Evolutionary conservation across 2,113 vertebrate species (phyloP), one percentile per base, ranked within the genome.

Genomic region (Miniopterus natalensis): DNA sequence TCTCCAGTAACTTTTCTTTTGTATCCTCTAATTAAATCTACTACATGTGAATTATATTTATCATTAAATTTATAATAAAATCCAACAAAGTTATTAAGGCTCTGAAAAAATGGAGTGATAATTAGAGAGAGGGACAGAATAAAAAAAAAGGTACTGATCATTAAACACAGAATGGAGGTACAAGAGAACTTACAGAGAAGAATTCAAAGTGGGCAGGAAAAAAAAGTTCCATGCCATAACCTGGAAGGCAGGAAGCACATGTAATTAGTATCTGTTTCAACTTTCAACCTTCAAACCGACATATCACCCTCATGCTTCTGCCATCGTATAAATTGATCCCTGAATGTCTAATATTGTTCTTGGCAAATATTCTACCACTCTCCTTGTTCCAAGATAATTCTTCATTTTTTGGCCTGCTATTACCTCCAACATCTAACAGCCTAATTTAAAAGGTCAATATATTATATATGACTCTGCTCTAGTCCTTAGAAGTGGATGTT

Each of bases 31-130:
- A 77, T 92, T 47, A 88, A 84, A 84, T 93, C 31, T 84, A 86
- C 10, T 47, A 66, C 17, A 83, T 42, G 65, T 89, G 14, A 65
- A 84, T 84, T 88, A 31, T 49, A 71, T 83, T 77, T 75, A 75
- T 14, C 66, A 81, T 81, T 77, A 83, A 31, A 70, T 83, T 29
- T 96, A 27, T 90, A 71, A 90, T 88, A 95, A 78, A 66, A 91
- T 78, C 12, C n/a, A 73, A 75, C 27, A 51, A 25, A 59, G 31
- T 90, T 90, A 81, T 71, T 68, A 91, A n/a, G 51, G 66, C 18
- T 70, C 49, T 83, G 23, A 83, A 93, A 94, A 78, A 96, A 61
- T 65, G 20, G 14, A 79, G 18, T n/a, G 68, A 55, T 87, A 70
- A 66, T 66, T 66, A 81, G 55, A 80, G 45, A 61, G 25, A 93